phyloP scores from a whole-genome alignment of 2,888 invertebrate genomes.

The Sepiola atlantica region DNA sequence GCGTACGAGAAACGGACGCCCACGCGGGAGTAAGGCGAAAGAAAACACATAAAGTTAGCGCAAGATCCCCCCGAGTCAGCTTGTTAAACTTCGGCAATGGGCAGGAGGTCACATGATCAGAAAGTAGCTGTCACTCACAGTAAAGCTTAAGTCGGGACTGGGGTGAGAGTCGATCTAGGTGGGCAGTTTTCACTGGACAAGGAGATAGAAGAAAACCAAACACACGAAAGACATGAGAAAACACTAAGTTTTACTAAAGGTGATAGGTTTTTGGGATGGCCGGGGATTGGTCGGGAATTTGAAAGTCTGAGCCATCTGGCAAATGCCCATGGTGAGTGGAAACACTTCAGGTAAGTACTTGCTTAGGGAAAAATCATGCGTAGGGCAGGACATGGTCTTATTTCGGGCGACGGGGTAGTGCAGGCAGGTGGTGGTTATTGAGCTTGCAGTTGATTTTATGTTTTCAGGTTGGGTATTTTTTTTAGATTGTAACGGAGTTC shows the following conservation, averaged over 20 bases:
- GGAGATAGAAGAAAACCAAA: neutral
- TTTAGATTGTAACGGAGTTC: neutral
- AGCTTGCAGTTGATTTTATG: neutral
- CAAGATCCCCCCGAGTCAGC: neutral
- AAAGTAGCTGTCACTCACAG: conserved; percentile 32
- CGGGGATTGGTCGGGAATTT: neutral
- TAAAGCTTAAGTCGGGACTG: conserved; percentile 7
- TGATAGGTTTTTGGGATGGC: neutral
- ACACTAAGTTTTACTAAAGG: neutral
- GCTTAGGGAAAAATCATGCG: conserved; percentile 21
- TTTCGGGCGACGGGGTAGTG: neutral
- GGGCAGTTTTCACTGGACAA: conserved; percentile 8
- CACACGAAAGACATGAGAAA: neutral
- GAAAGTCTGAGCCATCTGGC: conserved; percentile 32
- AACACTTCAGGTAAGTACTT: neutral
- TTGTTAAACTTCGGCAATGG: conserved; percentile 16
- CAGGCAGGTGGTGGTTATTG: neutral
- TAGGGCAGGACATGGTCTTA: neutral
- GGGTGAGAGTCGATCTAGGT: neutral
- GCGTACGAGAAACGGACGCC: neutral
- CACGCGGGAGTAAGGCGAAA: neutral
- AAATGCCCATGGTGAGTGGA: neutral
- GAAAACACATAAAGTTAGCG: neutral
- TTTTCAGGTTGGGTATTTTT: neutral
- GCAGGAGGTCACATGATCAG: neutral